Conservation (phyloP, 2,113 vertebrate genomes). For the Eudyptes chrysolophus region DNA sequence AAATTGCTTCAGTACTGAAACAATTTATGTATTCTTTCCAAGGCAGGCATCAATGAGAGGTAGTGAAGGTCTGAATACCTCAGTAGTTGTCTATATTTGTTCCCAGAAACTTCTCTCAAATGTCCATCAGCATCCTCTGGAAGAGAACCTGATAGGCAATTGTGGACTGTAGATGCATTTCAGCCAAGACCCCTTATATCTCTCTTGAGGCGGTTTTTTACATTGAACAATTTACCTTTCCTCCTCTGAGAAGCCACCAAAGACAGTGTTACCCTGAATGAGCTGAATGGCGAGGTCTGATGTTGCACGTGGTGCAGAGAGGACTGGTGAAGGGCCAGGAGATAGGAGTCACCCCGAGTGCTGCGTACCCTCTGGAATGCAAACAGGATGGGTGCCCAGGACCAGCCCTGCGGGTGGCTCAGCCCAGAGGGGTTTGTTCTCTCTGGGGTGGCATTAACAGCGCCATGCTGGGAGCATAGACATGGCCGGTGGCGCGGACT, state of each 20-base stretch:
- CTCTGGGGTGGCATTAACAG: too few species aligned
- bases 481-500: too few species aligned
- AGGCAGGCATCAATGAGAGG: not conserved
- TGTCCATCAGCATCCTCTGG: not conserved
- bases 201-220: not conserved
- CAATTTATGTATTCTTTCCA: not conserved
- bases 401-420: not conserved
- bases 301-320: not conserved
- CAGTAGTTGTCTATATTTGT: not conserved
- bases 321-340: not conserved
- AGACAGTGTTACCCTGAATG: not conserved
- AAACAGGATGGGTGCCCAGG: not conserved
- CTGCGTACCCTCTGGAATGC: not conserved
- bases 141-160: fast-evolving
- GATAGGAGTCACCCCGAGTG: not conserved
- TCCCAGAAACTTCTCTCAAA: not conserved
- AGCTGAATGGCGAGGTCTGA: not conserved
- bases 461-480: too few species aligned
- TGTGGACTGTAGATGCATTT: not conserved
- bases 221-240: not conserved
- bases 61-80: not conserved
- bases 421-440: not conserved
- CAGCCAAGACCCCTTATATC: not conserved
- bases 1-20: not conserved
- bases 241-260: not conserved